Conservation (phyloP, 1,140 invertebrate species). For the Octopus sinensis region DNA sequence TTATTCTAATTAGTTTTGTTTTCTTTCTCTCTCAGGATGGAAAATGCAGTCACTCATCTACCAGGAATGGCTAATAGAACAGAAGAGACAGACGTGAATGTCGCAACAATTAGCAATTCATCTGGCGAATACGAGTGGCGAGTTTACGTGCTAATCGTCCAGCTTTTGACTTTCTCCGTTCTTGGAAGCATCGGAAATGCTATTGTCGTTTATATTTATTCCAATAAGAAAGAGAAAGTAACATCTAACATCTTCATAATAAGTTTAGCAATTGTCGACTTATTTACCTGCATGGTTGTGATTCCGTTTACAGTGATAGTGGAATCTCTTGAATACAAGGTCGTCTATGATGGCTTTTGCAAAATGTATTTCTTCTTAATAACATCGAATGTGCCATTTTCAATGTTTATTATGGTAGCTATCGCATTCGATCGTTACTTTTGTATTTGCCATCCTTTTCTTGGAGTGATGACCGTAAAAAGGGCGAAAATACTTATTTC, state of each 20-base stretch:
- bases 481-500: constrained; percentile 44
- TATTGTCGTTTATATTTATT: constrained; percentile 54
- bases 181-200: constrained; percentile 52
- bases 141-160: constrained; percentile 30
- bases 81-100: neutral
- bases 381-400: constrained; percentile 51
- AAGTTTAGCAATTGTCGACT: constrained; percentile 49
- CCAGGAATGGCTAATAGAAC: neutral
- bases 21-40: neutral
- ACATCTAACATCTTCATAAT: constrained; percentile 55
- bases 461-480: constrained; percentile 42
- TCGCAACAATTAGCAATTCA: neutral
- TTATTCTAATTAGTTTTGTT: neutral
- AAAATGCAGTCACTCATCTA: neutral
- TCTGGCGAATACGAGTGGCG: neutral
- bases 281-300: constrained; percentile 46
- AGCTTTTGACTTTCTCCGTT: constrained; percentile 34
- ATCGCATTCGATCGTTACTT: constrained; percentile 57
- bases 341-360: constrained; percentile 43
- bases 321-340: constrained; percentile 32
- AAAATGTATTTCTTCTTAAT: constrained; percentile 52
- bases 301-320: constrained; percentile 48
- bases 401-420: constrained; percentile 54
- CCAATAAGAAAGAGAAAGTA: constrained; percentile 49
- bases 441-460: constrained; percentile 55